Percentiles rank a stretch among this genome's conserved stretches.
These are phyloP conservation scores for Drosophila quinaria DNA, from an alignment of 2,888 invertebrate genomes.

Conservation along the genomic window DNA sequence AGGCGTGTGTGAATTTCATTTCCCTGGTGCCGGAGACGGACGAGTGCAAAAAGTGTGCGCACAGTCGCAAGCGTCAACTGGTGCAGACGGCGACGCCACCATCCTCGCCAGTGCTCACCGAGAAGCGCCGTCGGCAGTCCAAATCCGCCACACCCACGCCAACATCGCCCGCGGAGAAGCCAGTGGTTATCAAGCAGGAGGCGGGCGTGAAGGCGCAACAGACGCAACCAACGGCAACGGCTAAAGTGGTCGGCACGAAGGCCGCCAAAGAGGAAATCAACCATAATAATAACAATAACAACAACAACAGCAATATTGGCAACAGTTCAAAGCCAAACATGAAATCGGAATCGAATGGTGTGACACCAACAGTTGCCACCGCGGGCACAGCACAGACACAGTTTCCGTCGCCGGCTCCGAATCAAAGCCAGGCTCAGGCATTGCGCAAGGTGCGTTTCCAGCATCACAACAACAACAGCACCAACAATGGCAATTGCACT, in stretches of 20 bases:
- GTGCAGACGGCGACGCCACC: constrained; percentile 75
- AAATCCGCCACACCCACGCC: constrained; percentile 73
- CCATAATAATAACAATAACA: constrained; percentile 54
- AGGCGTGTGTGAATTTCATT: constrained; percentile 85
- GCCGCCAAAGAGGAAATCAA: constrained; percentile 52
- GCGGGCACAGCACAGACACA: constrained; percentile 25
- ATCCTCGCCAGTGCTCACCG: constrained; percentile 78
- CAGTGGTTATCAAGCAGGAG: constrained; percentile 62
- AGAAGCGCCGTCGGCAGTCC: constrained; percentile 78
- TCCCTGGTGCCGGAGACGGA: constrained; percentile 85
- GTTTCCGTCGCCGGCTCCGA: constrained; percentile 36
- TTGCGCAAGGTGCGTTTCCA: constrained; percentile 71
- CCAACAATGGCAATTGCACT: constrained; percentile 46
- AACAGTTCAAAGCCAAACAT: constrained; percentile 53
- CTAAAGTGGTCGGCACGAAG: constrained; percentile 26
- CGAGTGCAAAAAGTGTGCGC: constrained; percentile 85
- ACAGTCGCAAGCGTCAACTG: constrained; percentile 79
- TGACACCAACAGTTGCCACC: constrained; percentile 19
- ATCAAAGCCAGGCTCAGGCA: constrained; percentile 61
- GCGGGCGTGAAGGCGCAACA: constrained; percentile 48
- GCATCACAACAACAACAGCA: constrained; percentile 63
- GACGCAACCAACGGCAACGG: constrained; percentile 20
- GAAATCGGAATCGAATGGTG: constrained; percentile 66
- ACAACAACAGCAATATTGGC: constrained; percentile 36
- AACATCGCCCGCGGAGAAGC: constrained; percentile 54